phyloP scores from a whole-genome alignment of 2,888 invertebrate genomes.

The Labia minor region DNA sequence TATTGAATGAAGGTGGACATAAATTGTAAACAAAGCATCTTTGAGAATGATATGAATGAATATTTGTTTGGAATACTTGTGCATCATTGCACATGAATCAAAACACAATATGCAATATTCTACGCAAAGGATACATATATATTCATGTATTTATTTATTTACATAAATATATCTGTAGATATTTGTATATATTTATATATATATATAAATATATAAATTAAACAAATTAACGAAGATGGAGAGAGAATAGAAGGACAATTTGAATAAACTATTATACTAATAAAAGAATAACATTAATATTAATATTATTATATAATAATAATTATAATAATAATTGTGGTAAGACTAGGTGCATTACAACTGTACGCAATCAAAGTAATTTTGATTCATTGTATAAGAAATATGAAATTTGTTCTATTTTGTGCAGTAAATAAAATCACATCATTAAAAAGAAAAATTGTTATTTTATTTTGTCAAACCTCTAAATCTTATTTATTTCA shows the following conservation, averaged over 20 bases:
- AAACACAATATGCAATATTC: too few relatives aligned
- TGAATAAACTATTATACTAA: not conserved
- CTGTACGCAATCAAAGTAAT: not conserved
- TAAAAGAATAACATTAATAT: not conserved
- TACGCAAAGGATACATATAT: too few relatives aligned
- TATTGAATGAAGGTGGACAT: not conserved
- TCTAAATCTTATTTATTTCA: not conserved
- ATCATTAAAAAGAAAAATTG: not conserved
- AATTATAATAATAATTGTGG: conserved; percentile 7
- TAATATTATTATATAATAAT: conserved; percentile 9
- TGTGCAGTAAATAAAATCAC: conserved; percentile 26
- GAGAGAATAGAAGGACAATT: conserved; percentile 13
- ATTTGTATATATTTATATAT: too few relatives aligned
- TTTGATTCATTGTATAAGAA: not conserved
- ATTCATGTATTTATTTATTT: too few relatives aligned
- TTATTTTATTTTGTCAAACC: not conserved
- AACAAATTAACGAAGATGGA: not conserved
- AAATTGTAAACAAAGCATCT: too few relatives aligned
- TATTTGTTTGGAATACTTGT: too few relatives aligned
- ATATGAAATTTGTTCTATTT: conserved; percentile 26
- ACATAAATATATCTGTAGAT: too few relatives aligned
- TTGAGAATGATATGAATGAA: too few relatives aligned
- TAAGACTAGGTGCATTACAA: conserved; percentile 13
- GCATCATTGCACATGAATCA: too few relatives aligned
- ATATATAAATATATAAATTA: not conserved